phyloP scores from a whole-genome alignment of 2,888 invertebrate species.

The Notodonta dromedarius region DNA sequence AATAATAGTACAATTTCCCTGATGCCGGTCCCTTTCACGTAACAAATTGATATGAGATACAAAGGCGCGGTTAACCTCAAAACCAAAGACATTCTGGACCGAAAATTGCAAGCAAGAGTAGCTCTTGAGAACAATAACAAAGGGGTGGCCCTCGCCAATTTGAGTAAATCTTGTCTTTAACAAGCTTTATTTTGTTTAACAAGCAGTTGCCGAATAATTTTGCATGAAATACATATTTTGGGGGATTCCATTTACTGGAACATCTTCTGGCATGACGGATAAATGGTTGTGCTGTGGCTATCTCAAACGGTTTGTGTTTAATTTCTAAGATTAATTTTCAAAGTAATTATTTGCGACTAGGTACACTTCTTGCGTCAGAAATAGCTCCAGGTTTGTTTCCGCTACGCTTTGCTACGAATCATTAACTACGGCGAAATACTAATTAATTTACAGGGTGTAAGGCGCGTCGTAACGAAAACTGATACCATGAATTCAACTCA shows the following conservation, averaged over 20 bases:
- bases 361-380: too few species aligned
- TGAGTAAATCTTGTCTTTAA: constrained; percentile 19
- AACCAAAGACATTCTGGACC: not conserved
- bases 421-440: too few species aligned
- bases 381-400: too few species aligned
- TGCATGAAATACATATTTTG: constrained; percentile 12
- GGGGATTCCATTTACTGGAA: not conserved
- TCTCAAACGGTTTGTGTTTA: too few species aligned
- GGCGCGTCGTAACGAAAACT: too few species aligned
- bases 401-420: too few species aligned
- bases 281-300: too few species aligned
- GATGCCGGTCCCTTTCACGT: not conserved
- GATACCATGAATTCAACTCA: too few species aligned
- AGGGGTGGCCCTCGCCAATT: constrained; percentile 6
- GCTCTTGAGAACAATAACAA: constrained; percentile 10
- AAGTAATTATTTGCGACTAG: too few species aligned
- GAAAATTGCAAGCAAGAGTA: constrained; percentile 10
- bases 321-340: too few species aligned
- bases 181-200: constrained; percentile 27
- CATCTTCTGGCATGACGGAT: not conserved
- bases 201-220: constrained; percentile 22
- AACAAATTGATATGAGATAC: not conserved
- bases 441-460: too few species aligned
- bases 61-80: not conserved
- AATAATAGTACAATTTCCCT: too few species aligned